A percentile compares a stretch with the other conserved stretches of the same genome.
Conservation (phyloP, 1,140 invertebrate species). For the Drosophila murphyi region DNA sequence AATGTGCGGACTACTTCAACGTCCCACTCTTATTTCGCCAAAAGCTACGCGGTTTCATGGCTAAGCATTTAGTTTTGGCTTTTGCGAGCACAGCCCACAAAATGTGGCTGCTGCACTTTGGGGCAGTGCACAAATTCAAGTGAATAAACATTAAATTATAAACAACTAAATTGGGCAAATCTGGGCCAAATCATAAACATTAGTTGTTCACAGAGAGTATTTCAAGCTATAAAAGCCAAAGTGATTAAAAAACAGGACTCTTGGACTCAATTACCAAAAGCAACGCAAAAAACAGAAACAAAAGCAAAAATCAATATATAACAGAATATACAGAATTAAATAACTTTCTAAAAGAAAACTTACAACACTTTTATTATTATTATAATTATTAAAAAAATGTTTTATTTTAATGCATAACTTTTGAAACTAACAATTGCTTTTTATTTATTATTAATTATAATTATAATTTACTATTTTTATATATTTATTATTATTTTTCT, state of each 20-base stretch:
- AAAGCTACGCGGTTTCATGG: slow-evolving; percentile 34
- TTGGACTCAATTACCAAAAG: slow-evolving; percentile 17
- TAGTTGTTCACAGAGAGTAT: neutral
- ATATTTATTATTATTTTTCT: too few species aligned
- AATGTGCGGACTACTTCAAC: neutral
- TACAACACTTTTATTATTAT: too few species aligned
- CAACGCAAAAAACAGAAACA: neutral
- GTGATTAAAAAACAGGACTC: neutral
- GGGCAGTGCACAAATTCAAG: slow-evolving; percentile 1
- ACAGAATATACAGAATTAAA: neutral
- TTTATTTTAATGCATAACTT: too few species aligned
- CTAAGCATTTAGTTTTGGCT: slow-evolving; percentile 21
- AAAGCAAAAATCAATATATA: neutral
- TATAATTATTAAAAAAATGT: too few species aligned
- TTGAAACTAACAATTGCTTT: too few species aligned
- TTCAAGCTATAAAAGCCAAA: neutral
- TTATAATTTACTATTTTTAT: too few species aligned
- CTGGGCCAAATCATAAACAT: neutral
- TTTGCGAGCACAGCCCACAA: slow-evolving; percentile 9
- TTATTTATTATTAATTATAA: too few species aligned
- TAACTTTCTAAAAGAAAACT: neutral
- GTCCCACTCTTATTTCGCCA: slow-evolving; percentile 1
- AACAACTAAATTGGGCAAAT: slow-evolving; percentile 10
- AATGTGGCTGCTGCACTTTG: slow-evolving; percentile 4
- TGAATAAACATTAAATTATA: slow-evolving; percentile 27